Conservation (phyloP, 2,888 invertebrate genomes). For the Atherix ibis region DNA sequence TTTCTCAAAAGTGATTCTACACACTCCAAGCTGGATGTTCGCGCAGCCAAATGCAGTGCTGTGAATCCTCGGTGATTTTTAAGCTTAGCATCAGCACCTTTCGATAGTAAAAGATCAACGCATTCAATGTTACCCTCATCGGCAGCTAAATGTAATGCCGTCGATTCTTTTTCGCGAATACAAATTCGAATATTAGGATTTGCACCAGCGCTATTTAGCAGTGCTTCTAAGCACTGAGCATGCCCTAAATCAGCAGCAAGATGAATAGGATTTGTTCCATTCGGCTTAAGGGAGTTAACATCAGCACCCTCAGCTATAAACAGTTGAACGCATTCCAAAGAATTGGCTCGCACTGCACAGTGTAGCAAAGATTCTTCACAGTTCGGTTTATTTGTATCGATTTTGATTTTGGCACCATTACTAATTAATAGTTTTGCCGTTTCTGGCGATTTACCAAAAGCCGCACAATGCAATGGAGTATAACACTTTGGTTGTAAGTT, state of each 20-base stretch:
- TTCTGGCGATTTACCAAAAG: constrained; percentile 71
- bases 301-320: constrained; percentile 61
- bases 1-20: constrained; percentile 60
- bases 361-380: constrained; percentile 67
- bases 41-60: constrained; percentile 69
- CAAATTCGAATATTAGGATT: constrained; percentile 54
- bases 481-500: constrained; percentile 55
- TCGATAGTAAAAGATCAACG: constrained; percentile 53
- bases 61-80: constrained; percentile 69
- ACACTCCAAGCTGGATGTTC: constrained; percentile 64
- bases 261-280: constrained; percentile 66
- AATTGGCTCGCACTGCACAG: constrained; percentile 71
- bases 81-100: constrained; percentile 58
- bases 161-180: constrained; percentile 56
- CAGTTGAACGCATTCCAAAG: constrained; percentile 60
- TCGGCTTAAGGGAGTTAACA: constrained; percentile 57
- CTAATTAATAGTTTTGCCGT: constrained; percentile 63
- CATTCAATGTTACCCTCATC: constrained; percentile 76
- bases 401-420: constrained; percentile 50
- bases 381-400: constrained; percentile 47
- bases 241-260: constrained; percentile 67
- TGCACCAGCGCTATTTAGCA: constrained; percentile 55
- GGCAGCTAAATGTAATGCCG: constrained; percentile 71
- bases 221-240: constrained; percentile 54
- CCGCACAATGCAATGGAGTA: constrained; percentile 77